These are phyloP conservation scores for Paralichthys olivaceus DNA, from an alignment of 2,113 vertebrate species.

Conservation along the genomic window DNA sequence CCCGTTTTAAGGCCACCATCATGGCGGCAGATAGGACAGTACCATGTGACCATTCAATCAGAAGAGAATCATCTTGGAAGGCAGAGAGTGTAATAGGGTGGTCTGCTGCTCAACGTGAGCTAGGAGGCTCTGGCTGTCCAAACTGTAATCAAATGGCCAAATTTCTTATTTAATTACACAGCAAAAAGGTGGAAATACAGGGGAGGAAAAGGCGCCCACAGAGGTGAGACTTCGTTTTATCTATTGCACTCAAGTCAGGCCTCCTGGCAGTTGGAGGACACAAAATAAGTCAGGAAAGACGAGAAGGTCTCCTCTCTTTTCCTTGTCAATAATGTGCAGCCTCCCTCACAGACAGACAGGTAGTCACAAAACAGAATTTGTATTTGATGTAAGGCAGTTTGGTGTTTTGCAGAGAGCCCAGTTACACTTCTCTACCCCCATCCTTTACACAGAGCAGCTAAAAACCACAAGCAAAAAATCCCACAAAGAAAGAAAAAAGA, in stretches of 20 bases:
- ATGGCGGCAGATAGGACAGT: conserved; percentile 83
- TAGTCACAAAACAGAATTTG: conserved; percentile 81
- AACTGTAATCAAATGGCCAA: conserved; percentile 72
- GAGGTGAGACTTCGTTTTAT: conserved; percentile 69
- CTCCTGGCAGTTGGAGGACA: conserved; percentile 70
- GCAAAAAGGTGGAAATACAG: conserved; percentile 62
- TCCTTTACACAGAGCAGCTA: conserved; percentile 85
- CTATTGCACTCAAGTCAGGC: conserved; percentile 82
- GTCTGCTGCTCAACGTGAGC: conserved; percentile 80
- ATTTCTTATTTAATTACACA: conserved; percentile 51
- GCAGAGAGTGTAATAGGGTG: conserved; percentile 85
- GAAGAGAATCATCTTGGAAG: conserved; percentile 80
- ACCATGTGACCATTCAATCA: conserved; percentile 83
- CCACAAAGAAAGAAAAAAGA: conserved; percentile 58
- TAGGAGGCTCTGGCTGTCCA: conserved; percentile 69
- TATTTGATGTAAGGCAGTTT: conserved; percentile 88
- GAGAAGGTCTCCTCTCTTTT: conserved; percentile 43
- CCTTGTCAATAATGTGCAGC: conserved; percentile 63
- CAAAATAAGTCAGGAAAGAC: conserved; percentile 48
- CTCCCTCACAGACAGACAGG: conserved; percentile 77
- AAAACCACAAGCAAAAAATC: conserved; percentile 78
- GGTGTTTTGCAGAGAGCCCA: conserved; percentile 88
- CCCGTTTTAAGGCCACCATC: conserved; percentile 82
- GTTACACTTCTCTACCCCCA: conserved; percentile 86
- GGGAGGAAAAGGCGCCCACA: conserved; percentile 50